Conservation (phyloP, 2,113 vertebrate species). For the Noctilio leporinus region DNA sequence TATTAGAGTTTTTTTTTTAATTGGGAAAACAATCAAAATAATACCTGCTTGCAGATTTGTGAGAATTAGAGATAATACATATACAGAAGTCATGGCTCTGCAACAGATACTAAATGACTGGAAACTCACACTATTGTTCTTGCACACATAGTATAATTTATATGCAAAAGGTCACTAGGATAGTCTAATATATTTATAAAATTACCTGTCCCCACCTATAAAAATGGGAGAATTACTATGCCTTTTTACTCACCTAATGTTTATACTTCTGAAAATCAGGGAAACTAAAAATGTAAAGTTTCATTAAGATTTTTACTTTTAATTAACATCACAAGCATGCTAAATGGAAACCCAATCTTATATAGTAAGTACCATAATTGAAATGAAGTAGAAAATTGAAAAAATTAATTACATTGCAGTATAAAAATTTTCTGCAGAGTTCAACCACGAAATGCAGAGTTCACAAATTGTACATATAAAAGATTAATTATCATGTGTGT, state of each 20-base stretch:
- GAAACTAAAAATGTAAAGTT: neutral
- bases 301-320: conserved; percentile 54
- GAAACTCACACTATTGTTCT: neutral
- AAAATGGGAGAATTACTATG: neutral
- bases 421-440: conserved; percentile 62
- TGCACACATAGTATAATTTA: neutral
- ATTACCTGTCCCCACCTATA: neutral
- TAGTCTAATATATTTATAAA: neutral
- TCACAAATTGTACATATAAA: neutral
- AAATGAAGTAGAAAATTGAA: conserved; percentile 68
- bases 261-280: neutral
- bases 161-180: neutral
- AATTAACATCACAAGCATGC: conserved; percentile 72
- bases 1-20: neutral
- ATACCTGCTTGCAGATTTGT: neutral
- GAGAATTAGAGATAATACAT: neutral
- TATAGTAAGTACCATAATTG: conserved; percentile 29
- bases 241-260: neutral
- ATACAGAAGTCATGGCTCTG: neutral
- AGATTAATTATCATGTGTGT: conserved; percentile 61
- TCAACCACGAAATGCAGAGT: conserved; percentile 62
- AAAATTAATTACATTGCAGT: conserved; percentile 48
- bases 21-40: conserved; percentile 24
- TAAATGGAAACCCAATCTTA: conserved; percentile 43
- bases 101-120: neutral